Conservation (phyloP, 2,113 vertebrate genomes). For the Proterorhinus semilunaris region DNA sequence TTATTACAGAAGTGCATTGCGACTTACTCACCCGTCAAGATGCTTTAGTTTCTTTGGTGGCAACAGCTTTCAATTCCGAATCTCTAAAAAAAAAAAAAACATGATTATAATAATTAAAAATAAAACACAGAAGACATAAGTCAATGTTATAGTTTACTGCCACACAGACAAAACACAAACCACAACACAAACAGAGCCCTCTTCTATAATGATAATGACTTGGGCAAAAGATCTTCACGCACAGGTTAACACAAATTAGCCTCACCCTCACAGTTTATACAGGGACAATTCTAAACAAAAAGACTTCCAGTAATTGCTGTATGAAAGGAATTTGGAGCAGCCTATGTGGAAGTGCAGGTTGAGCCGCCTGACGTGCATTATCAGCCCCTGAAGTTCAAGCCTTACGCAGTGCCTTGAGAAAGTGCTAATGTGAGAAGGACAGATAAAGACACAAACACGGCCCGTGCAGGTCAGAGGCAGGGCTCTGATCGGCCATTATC, state of each 20-base stretch:
- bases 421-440: constrained; percentile 17
- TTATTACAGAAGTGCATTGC: too few species aligned
- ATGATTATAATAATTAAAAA: too few species aligned
- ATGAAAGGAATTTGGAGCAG: constrained; percentile 17
- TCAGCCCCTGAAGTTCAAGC: not conserved
- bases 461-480: constrained; percentile 59
- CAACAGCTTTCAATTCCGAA: constrained; percentile 97
- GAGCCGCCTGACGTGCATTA: constrained; percentile 19
- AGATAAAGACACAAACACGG: constrained; percentile 21
- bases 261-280: not conserved
- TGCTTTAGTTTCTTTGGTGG: constrained; percentile 98
- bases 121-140: too few species aligned
- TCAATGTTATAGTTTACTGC: constrained; percentile 10
- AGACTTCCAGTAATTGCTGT: not conserved
- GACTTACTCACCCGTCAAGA: constrained; percentile 84
- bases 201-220: not conserved
- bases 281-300: constrained; percentile 3
- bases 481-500: constrained; percentile 74
- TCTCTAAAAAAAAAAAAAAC: constrained; percentile 77
- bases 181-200: not conserved
- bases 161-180: not conserved
- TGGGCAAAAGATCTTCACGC: not conserved
- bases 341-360: constrained; percentile 50
- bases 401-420: not conserved
- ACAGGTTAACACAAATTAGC: not conserved